phyloP scores from a whole-genome alignment of 2,888 invertebrate species.

The Macrostomum cliftonense region DNA sequence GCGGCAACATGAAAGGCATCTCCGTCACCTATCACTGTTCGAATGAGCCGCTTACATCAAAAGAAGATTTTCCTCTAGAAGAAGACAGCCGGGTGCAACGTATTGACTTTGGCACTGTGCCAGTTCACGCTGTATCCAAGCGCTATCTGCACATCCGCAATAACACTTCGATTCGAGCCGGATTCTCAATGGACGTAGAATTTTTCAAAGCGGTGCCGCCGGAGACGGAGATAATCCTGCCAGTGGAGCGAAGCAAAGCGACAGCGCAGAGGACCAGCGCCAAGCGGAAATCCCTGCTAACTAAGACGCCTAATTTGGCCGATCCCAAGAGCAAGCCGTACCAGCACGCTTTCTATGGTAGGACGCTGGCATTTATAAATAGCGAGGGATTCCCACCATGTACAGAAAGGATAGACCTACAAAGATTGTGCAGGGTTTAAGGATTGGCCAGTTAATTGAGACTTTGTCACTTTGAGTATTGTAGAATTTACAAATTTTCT shows the following conservation, averaged over 20 bases:
- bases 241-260: not conserved
- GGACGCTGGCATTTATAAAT: not conserved
- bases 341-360: conserved; percentile 20
- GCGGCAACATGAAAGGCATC: conserved; percentile 24
- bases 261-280: not conserved
- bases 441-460: no score
- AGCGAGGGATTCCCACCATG: no score
- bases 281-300: conserved; percentile 15
- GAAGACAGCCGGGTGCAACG: not conserved
- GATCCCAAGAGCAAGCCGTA: conserved; percentile 23
- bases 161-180: conserved; percentile 25
- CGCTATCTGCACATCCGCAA: conserved; percentile 25
- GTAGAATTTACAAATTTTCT: no score
- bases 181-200: conserved; percentile 20
- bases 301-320: conserved; percentile 25
- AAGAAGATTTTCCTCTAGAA: not conserved
- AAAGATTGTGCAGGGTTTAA: no score
- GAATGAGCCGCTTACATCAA: conserved; percentile 10
- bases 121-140: conserved; percentile 17
- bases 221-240: conserved; percentile 14
- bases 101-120: conserved; percentile 24
- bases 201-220: conserved; percentile 21
- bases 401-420: no score
- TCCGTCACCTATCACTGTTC: conserved; percentile 19
- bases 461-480: no score